phyloP scores from a whole-genome alignment of 2,888 invertebrate genomes.

The Meliscaeva auricollis region DNA sequence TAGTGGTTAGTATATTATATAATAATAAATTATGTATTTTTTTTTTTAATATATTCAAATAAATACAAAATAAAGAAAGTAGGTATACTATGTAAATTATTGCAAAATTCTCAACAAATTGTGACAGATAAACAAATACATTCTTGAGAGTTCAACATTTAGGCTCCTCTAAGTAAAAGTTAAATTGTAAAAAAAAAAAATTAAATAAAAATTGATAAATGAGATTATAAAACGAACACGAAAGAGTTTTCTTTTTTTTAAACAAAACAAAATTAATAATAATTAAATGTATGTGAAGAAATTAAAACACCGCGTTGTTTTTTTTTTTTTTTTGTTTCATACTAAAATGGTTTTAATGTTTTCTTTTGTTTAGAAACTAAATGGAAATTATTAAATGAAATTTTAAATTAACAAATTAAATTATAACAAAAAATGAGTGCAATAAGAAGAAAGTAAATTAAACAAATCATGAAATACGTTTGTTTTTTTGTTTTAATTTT shows the following conservation, averaged over 20 bases:
- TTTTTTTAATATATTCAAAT: constrained; percentile 14
- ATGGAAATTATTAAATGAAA: constrained; percentile 47
- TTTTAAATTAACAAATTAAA: constrained; percentile 31
- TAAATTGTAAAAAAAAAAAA: constrained; percentile 45
- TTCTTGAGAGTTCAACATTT: constrained; percentile 77
- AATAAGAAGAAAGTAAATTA: constrained; percentile 42
- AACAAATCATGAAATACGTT: constrained; percentile 38
- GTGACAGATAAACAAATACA: constrained; percentile 76
- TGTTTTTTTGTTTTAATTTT: no score
- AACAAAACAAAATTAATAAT: constrained; percentile 11
- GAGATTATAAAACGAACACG: constrained; percentile 59
- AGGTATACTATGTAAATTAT: constrained; percentile 59
- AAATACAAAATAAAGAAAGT: constrained; percentile 31
- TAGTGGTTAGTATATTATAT: constrained; percentile 67
- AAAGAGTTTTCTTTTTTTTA: constrained; percentile 20
- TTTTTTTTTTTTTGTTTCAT: constrained; percentile 31
- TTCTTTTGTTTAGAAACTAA: constrained; percentile 29
- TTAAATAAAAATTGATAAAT: constrained; percentile 32
- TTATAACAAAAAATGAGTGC: constrained; percentile 62
- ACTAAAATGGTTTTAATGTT: constrained; percentile 2
- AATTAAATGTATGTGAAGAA: background rate
- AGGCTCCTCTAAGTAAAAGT: constrained; percentile 76
- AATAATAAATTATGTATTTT: constrained; percentile 18
- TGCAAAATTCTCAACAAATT: constrained; percentile 74
- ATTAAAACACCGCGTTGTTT: constrained; percentile 43